Percentiles rank a stretch among this genome's conserved stretches.
Conservation (phyloP, 1,140 invertebrate genomes). For the Varroa destructor region DNA sequence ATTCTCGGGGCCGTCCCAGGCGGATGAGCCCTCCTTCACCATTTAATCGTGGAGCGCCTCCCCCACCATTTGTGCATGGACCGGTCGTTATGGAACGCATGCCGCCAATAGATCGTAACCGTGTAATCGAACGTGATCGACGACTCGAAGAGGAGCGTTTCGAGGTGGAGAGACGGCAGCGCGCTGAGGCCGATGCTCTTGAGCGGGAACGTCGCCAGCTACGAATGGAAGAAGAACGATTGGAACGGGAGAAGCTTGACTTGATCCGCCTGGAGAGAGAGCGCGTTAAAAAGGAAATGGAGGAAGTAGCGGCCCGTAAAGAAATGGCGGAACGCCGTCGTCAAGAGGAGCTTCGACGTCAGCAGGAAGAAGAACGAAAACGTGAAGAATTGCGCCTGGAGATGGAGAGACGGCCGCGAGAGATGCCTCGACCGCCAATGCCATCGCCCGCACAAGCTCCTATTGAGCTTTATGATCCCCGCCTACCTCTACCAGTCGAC, state of each 20-base stretch:
- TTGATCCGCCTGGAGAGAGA: conserved; percentile 12
- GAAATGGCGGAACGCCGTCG: conserved; percentile 12
- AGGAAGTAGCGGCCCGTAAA: conserved; percentile 24
- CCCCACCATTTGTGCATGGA: conserved; percentile 1
- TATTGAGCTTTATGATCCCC: conserved; percentile 13
- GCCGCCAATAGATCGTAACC: conserved; percentile 10
- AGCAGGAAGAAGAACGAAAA: conserved; percentile 23
- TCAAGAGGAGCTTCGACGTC: conserved; percentile 9
- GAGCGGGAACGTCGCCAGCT: conserved; percentile 11
- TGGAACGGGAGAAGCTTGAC: conserved; percentile 18
- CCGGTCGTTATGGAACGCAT: not conserved
- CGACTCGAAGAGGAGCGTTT: conserved; percentile 23
- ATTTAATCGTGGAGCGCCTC: not conserved
- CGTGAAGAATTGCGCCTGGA: conserved; percentile 6
- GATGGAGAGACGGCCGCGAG: conserved; percentile 12
- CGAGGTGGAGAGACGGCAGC: conserved; percentile 5
- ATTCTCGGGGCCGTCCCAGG: not conserved
- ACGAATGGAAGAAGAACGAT: conserved; percentile 12
- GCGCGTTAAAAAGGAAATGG: conserved; percentile 23
- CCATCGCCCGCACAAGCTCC: not conserved
- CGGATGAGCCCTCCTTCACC: not conserved
- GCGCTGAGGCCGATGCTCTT: conserved; percentile 4
- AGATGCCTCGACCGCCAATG: not conserved
- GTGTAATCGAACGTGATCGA: not conserved
- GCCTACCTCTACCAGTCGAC: not conserved